Evolutionary conservation across 2,888 invertebrate species (phyloP), one percentile per base, ranked within the genome.

Genomic region (Phrixothrix hirtus): DNA sequence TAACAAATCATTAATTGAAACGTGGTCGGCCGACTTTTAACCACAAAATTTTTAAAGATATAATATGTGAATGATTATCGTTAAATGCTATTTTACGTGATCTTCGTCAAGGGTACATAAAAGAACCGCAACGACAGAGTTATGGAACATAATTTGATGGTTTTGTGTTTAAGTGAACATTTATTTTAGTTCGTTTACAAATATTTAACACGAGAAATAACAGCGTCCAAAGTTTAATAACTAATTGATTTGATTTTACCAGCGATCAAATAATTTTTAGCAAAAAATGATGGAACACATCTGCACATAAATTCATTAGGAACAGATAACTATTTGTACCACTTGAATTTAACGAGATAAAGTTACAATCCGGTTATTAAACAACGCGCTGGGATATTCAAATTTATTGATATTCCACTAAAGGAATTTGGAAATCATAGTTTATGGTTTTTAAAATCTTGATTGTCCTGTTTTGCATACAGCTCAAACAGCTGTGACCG

Each of bases 1-100:
- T 55, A 51, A 47, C 55, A 51, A 55, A 55, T 55, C 55, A 51
- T 55, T 55, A 55, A 55, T 50, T 45, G 55, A 42, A 54, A 29
- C 27, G 29, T 25, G 34, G 29, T 14, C 32, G 15, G 26, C 26
- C 15, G 15, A 16, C 10, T 14, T 34, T 34, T 34, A 13, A 14
- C 6, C 10, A 9, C 10, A 15, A 9, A 11, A 31, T n/a, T 31
- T 13, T 11, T 13, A 10, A 11, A n/a, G n/a, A n/a, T n/a, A n/a
- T n/a, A n/a, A n/a, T n/a, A n/a, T n/a, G n/a, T n/a, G n/a, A n/a
- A n/a, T n/a, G n/a, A n/a, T n/a, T n/a, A n/a, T n/a, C n/a, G n/a
- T n/a, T n/a, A n/a, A n/a, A n/a, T n/a, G n/a, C n/a, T n/a, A n/a
- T n/a, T n/a, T n/a, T n/a, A n/a, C n/a, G n/a, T n/a, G n/a, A n/a